A percentile compares a stretch with the other conserved stretches of the same genome.
These are phyloP conservation scores for Volucella bombylans DNA, from an alignment of 2,888 invertebrate species.

Conservation along the genomic window DNA sequence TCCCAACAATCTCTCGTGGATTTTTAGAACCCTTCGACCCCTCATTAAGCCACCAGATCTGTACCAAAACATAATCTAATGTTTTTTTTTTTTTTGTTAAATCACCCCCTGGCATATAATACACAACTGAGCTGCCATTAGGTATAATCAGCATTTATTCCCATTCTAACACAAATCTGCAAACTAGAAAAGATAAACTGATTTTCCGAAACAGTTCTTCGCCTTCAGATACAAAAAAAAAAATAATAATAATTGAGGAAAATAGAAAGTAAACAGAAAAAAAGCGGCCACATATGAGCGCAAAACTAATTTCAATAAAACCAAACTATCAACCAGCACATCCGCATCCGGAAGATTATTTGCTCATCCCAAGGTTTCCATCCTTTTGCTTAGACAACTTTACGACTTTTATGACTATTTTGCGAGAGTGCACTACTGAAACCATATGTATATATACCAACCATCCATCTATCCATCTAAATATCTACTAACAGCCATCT, in stretches of 20 bases:
- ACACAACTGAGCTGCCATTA: too few species aligned
- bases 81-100: too few species aligned
- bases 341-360: slow-evolving; percentile 31
- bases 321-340: slow-evolving; percentile 50
- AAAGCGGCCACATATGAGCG: slow-evolving; percentile 35
- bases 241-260: not conserved
- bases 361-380: not conserved
- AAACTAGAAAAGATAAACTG: slow-evolving; percentile 8
- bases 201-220: slow-evolving; percentile 45
- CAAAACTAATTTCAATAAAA: slow-evolving; percentile 62
- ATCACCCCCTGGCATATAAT: too few species aligned
- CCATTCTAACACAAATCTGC: not conserved
- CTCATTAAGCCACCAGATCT: too few species aligned
- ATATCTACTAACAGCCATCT: not conserved
- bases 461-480: not conserved
- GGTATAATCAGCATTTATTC: too few species aligned
- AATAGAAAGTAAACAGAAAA: not conserved
- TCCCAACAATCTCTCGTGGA: too few species aligned
- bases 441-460: slow-evolving; percentile 15
- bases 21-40: too few species aligned
- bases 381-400: slow-evolving; percentile 42
- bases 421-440: slow-evolving; percentile 50
- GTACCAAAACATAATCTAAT: too few species aligned
- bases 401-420: slow-evolving; percentile 53
- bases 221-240: not conserved